Base-by-base conservation (phyloP, 2,888 invertebrate species). In the Scrobipalpa atriplicella region DNA sequence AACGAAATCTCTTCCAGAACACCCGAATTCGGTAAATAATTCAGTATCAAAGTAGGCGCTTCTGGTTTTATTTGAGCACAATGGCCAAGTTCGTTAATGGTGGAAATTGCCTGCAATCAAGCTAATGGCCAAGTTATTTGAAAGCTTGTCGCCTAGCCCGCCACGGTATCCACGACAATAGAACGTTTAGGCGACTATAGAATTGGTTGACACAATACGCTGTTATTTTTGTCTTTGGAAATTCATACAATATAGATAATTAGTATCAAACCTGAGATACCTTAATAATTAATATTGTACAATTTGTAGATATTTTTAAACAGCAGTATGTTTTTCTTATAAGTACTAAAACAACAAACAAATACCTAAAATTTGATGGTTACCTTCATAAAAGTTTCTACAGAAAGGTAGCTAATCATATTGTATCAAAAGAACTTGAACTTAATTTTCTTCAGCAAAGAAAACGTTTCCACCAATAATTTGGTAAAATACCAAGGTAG, bases 61-160 rank as follows among this genome's bases (percentile, higher is more conserved):
- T 71, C 56, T 64, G 72, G 73, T 79, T 74, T 71, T 72, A 71
- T 77, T 73, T 71, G 71, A 76, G 74, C 71, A 75, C 73, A 77
- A 78, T 76, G 72, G 67, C 66, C 74, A 67, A 78, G 72, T 78
- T 79, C 71, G 74, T 73, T 79, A 79, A 80, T 78, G 73, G 73
- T 69, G 74, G 69, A 78, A 81, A 83, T 78, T 80, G 77, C 75
- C 73, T 71, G 77, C 79, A 83, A 81, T 81, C 79, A 77, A 67
- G 65, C 70, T 80, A 81, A 81, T 80, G 78, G 77, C 67, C 67
- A 74, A 78, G 79, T 79, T 79, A 74, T 75, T 78, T 73, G 69
- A 76, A 77, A 74, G 74, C 71, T 72, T 73, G 68, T 68, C 64
- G 65, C 68, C 64, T 62, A 62, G 68, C 65, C 39, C 43, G 47